Evolutionary conservation across 2,797 vertebrate genomes (phyloP).

Genomic region (Glyptemys insculpta): DNA sequence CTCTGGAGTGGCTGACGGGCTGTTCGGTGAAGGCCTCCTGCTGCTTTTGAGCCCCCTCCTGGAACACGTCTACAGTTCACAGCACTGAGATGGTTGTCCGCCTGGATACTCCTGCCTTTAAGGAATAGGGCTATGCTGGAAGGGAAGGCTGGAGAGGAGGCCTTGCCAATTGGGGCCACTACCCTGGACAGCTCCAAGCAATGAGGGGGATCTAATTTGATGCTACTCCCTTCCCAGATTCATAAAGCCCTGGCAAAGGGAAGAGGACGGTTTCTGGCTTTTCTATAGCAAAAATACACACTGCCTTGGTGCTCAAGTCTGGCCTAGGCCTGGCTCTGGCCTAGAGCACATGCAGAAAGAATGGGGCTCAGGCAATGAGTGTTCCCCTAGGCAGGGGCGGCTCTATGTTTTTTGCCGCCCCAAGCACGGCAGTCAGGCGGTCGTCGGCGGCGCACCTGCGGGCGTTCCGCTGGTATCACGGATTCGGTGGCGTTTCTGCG

Average conservation of each 20-base stretch:
- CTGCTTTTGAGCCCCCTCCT: accelerated
- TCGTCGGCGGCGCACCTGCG: no score
- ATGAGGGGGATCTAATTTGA: background rate
- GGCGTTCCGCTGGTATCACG: no score
- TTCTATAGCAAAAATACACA: background rate
- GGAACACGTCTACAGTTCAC: background rate
- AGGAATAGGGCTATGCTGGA: background rate
- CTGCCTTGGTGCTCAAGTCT: background rate
- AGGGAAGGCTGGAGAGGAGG: accelerated
- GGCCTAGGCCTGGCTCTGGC: background rate
- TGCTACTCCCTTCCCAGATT: background rate
- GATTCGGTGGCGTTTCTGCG: no score
- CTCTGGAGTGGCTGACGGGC: background rate
- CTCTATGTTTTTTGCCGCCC: no score
- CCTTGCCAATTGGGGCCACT: accelerated
- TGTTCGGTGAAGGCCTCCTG: background rate
- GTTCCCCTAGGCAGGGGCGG: background rate
- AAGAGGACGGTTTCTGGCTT: background rate
- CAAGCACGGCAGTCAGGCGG: no score
- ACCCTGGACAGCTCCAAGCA: background rate
- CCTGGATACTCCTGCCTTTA: background rate
- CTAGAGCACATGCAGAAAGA: background rate
- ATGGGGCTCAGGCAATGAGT: background rate
- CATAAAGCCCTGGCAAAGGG: background rate
- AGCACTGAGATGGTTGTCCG: background rate